Evolutionary conservation across 2,888 invertebrate species (phyloP).

Genomic region (Cosmia trapezina): DNA sequence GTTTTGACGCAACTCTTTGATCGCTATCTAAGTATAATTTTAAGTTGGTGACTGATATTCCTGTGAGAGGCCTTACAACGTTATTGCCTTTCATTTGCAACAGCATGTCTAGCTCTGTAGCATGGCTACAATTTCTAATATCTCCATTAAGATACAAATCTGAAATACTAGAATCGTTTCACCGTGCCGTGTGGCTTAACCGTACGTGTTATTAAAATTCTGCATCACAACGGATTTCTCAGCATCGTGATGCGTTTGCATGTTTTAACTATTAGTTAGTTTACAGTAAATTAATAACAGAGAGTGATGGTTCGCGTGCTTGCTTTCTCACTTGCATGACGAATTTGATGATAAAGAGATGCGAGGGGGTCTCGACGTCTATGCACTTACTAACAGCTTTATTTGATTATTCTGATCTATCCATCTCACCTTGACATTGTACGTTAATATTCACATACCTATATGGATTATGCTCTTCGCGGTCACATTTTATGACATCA

Average conservation of each 20-base stretch:
- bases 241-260: conserved; percentile 67
- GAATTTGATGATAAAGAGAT: conserved; percentile 64
- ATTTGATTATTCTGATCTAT: conserved; percentile 33
- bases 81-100: conserved; percentile 2
- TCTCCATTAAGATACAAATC: conserved; percentile 51
- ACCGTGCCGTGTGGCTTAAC: conserved; percentile 38
- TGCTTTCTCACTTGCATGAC: conserved; percentile 74
- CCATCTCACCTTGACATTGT: conserved; percentile 53
- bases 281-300: conserved; percentile 73
- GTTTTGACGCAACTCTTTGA: conserved; percentile 52
- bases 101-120: not conserved
- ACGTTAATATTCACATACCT: conserved; percentile 44
- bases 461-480: conserved; percentile 42
- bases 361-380: conserved; percentile 21
- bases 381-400: conserved; percentile 9
- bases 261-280: conserved; percentile 71
- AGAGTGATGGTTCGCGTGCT: conserved; percentile 75
- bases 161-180: conserved; percentile 49
- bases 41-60: conserved; percentile 25
- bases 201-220: conserved; percentile 63
- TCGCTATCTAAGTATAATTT: conserved; percentile 24
- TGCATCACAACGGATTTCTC: conserved; percentile 55
- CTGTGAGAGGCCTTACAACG: not conserved
- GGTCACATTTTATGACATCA: conserved; percentile 63
- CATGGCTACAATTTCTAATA: conserved; percentile 40